Base-by-base conservation (phyloP, 2,888 invertebrate species). In the Tanypteryx hageni region DNA sequence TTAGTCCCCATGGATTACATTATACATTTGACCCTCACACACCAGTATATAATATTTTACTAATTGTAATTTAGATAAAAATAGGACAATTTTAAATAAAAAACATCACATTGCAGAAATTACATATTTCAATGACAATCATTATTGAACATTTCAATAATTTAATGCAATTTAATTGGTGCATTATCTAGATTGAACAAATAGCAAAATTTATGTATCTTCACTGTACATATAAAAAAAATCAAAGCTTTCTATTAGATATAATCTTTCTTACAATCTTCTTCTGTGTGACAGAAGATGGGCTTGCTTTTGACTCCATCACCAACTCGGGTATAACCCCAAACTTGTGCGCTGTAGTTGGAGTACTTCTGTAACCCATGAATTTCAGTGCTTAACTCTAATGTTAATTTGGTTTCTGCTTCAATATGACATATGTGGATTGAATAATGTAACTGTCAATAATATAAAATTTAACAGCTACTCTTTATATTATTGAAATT, bases 261-360 rank as follows among this genome's bases (percentile, higher is more conserved):
- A 22, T 76, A 27, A 13, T 76, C 2, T 76, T 27, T 92, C 94
- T 94, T 93, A 96, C 96, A 95, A 94, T 96, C 96, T 94, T 96
- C 95, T 92, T 95, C 94, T 3, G 96, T 96, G 82, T 94, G 94
- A 93, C 96, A 95, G 94, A 94, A 95, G 92, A 96, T 94, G 4
- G 95, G 95, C 11, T 94, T 93, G 93, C 95, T 95, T 95, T 93
- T 93, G 4, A 93, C 95, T 0, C 95, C 95, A 93, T 95, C 95
- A 10, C 95, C 95, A 92, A 95, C 95, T 59, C 95, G 93, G 2
- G 95, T 95, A 93, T 94, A 95, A 56, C 95, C 95, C 93, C 95
- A 94, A 4, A 95, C 95, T 93, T 95, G 95, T 22, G 95, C 94
- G 93, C 95, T 95, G 94, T 95, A 95, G 94, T 95, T 95, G 58